Evolutionary conservation across 2,113 vertebrate species (phyloP).

Genomic region (Platanista minor): DNA sequence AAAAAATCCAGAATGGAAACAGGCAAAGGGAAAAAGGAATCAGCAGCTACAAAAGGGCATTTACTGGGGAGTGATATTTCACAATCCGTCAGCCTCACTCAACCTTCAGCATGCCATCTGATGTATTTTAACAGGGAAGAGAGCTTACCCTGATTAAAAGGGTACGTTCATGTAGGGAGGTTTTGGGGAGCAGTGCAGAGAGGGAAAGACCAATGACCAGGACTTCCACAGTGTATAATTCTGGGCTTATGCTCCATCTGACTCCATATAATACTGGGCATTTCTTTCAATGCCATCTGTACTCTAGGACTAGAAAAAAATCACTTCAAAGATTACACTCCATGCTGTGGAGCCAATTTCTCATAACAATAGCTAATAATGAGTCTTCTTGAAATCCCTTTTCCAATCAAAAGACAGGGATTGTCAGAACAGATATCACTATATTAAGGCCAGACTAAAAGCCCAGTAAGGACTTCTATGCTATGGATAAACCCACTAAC

Average conservation of each 20-base stretch:
- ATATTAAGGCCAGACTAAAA: slow-evolving; percentile 57
- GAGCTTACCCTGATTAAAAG: not conserved
- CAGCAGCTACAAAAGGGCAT: not conserved
- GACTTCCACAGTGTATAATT: not conserved
- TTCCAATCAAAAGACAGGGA: slow-evolving; percentile 53
- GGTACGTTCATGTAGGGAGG: not conserved
- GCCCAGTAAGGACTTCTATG: slow-evolving; percentile 26
- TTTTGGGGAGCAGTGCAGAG: not conserved
- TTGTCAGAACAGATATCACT: slow-evolving; percentile 59
- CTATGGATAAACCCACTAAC: slow-evolving; percentile 22
- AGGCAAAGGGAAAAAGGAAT: not conserved
- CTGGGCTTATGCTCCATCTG: not conserved
- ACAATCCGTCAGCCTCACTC: not conserved
- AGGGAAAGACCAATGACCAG: not conserved
- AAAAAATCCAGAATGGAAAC: not conserved
- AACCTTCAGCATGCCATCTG: not conserved
- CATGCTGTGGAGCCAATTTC: slow-evolving; percentile 66
- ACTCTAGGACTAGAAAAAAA: slow-evolving; percentile 28
- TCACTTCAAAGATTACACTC: slow-evolving; percentile 63
- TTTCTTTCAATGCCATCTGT: not conserved
- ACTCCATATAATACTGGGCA: not conserved
- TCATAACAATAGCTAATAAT: slow-evolving; percentile 69
- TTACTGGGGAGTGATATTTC: not conserved
- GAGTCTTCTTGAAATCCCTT: slow-evolving; percentile 58
- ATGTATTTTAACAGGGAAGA: not conserved